Evolutionary conservation across 1,140 invertebrate genomes (phyloP), one percentile per base, ranked within the genome.

Genomic region (Drosophila asahinai): DNA sequence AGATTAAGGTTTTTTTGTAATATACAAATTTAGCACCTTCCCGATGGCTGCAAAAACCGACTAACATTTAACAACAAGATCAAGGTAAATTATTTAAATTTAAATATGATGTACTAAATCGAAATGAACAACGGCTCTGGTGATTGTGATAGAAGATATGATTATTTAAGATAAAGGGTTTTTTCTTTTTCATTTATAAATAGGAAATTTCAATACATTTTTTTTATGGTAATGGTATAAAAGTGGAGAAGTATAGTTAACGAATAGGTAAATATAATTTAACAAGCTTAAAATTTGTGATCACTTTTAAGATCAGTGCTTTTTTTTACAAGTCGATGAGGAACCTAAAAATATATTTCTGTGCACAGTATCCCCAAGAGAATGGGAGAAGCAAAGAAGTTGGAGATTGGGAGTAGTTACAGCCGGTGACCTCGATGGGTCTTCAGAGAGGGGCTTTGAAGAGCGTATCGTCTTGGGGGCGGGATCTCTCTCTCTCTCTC

Each of bases 361-460:
- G 27, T 63, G 27, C 40, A 65, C 15, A 22, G 58, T 63, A 27
- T 12, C 19, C 19, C 40, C 45, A 45, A 40, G 8, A 52, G 25
- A 52, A 52, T 52, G 42, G 25, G 17, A 66, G 58, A 62, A 33
- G 57, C 33, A 7, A 61, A 57, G 15, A 30, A 40, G 63, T 55
- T 47, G 49, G 67, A 55, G 40, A 57, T 40, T 57, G 54, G 54
- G 14, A 25, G n/a, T 55, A 45, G 63, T 66, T 66, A 36, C 63
- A 66, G 63, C 58, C 25, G 40, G 33, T 47, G 67, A 57, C 67
- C 64, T 71, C 67, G 67, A 55, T 71, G 64, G 22, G 49, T 48
- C 36, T 57, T 36, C 19, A 55, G n/a, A 48, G 49, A 48, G 63
- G 12, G 40, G 22, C 62, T 71, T 55, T 48, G 7, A 71, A 68